Conservation (phyloP, 2,113 vertebrate species). For the Podarcis raffonei region DNA sequence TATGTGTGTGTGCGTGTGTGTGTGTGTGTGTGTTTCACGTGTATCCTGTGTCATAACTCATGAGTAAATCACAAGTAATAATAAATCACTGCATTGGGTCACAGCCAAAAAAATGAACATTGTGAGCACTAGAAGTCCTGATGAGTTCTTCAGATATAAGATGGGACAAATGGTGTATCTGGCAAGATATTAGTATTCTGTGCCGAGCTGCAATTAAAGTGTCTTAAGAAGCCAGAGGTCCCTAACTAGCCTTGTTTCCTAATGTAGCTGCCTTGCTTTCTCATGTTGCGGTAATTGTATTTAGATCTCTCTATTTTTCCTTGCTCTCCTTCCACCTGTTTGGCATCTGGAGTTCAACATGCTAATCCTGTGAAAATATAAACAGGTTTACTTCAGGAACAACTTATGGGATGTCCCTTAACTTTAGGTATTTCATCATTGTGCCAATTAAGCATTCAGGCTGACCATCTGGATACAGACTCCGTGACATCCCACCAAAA, state of each 20-base stretch:
- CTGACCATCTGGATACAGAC: not conserved
- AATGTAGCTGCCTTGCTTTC: not conserved
- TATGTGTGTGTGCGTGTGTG: too few species aligned
- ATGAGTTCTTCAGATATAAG: not conserved
- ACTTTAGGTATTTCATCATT: not conserved
- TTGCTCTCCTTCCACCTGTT: not conserved
- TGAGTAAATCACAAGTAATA: not conserved
- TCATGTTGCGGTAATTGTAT: not conserved
- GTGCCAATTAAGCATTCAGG: conserved; percentile 1
- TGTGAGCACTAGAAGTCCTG: not conserved
- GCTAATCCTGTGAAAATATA: not conserved
- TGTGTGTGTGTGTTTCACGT: not conserved
- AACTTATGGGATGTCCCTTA: not conserved
- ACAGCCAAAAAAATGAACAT: not conserved
- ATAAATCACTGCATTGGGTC: not conserved
- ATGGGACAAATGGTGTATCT: not conserved
- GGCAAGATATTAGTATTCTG: not conserved
- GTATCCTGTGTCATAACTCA: not conserved
- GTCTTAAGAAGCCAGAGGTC: not conserved
- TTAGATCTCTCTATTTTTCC: not conserved
- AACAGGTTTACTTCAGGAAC: not conserved
- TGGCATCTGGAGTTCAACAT: conserved; percentile 3
- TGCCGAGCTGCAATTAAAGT: not conserved
- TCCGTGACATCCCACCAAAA: not conserved
- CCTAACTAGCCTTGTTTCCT: not conserved